These are phyloP conservation scores for Chesias legatella DNA, from an alignment of 2,888 invertebrate genomes.

Conservation along the genomic window DNA sequence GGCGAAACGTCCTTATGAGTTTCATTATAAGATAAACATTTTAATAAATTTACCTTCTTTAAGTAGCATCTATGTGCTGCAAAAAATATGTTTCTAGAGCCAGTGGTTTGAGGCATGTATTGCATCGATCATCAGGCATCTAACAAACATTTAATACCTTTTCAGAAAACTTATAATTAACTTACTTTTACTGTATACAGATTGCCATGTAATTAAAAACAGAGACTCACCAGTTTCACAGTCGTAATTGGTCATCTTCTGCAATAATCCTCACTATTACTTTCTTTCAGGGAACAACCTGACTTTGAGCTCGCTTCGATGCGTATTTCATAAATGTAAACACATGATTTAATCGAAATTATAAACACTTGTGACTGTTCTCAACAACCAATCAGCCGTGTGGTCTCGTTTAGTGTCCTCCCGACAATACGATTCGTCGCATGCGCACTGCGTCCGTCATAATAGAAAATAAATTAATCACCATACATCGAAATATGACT, in stretches of 20 bases:
- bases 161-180: no score
- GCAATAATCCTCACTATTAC: slow-evolving; percentile 21
- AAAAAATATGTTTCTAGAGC: no score
- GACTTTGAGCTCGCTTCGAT: slow-evolving; percentile 23
- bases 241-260: slow-evolving; percentile 40
- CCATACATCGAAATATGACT: slow-evolving; percentile 48
- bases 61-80: no score
- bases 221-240: slow-evolving; percentile 42
- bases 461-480: slow-evolving; percentile 72
- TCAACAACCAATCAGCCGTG: slow-evolving; percentile 44
- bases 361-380: slow-evolving; percentile 35
- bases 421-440: slow-evolving; percentile 68
- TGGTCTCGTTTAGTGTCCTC: slow-evolving; percentile 53
- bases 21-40: no score
- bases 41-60: no score
- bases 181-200: no score
- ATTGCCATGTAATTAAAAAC: no score
- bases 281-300: slow-evolving; percentile 28
- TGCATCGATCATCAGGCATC: no score
- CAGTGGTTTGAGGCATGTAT: no score
- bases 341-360: slow-evolving; percentile 39
- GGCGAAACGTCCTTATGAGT: no score
- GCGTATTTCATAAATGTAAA: slow-evolving; percentile 27
- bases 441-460: slow-evolving; percentile 69
- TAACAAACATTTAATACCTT: no score